Percentiles rank a stretch among this genome's conserved stretches.
Conservation (phyloP, 2,113 vertebrate species). For the Neolamprologus sp. region DNA sequence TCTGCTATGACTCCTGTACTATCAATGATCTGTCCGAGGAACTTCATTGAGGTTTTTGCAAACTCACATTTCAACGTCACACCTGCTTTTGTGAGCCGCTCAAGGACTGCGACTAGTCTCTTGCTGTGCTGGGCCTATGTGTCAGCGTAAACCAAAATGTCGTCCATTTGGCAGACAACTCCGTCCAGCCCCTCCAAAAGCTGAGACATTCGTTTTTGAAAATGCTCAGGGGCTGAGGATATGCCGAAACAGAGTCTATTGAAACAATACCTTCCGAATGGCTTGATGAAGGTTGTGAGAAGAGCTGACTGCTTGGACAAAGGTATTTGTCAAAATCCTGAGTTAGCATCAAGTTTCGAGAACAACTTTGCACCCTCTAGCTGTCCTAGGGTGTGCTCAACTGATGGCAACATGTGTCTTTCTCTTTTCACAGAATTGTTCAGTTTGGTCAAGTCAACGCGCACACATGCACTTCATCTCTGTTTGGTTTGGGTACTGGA, state of each 20-base stretch:
- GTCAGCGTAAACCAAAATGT: neutral
- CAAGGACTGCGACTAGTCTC: neutral
- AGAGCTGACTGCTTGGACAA: neutral
- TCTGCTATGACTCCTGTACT: neutral
- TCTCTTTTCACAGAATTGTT: neutral
- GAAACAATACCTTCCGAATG: neutral
- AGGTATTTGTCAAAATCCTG: neutral
- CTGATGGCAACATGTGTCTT: neutral
- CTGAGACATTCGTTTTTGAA: neutral
- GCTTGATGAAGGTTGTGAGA: neutral
- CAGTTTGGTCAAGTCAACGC: neutral
- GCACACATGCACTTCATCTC: neutral
- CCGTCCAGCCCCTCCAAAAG: no score
- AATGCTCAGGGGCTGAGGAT: neutral
- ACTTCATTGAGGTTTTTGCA: no score
- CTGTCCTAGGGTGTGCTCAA: neutral
- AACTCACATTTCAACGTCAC: neutral
- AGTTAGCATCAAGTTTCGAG: rapidly evolving
- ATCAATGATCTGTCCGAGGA: no score
- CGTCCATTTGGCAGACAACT: neutral
- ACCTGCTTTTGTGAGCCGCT: neutral
- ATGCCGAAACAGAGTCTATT: neutral
- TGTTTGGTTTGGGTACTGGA: no score
- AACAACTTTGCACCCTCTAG: rapidly evolving
- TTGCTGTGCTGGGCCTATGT: neutral